Conservation (phyloP, 2,113 vertebrate species). For the Meriones unguiculatus region DNA sequence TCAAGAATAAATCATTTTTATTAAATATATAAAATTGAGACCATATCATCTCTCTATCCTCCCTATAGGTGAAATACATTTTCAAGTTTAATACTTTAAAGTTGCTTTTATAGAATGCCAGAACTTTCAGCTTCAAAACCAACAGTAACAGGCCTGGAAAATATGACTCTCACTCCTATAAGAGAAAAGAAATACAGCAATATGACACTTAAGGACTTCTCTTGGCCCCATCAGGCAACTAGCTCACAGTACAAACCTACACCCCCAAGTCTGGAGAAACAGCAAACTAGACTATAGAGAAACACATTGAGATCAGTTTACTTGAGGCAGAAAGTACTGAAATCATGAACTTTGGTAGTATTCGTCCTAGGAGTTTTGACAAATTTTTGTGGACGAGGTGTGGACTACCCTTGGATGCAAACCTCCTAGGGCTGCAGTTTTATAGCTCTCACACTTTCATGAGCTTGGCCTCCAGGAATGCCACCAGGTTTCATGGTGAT, state of each 20-base stretch:
- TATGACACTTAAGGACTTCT: background rate
- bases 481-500: background rate
- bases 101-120: background rate
- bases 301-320: background rate
- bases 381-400: background rate
- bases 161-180: background rate
- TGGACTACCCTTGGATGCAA: background rate
- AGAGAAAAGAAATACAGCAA: background rate
- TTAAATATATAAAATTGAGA: background rate
- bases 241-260: background rate
- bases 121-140: background rate
- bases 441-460: background rate
- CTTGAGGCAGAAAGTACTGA: background rate
- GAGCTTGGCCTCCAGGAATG: constrained; percentile 4
- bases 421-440: background rate
- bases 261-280: background rate
- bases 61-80: background rate
- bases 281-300: background rate
- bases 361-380: background rate
- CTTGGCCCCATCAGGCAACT: background rate
- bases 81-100: background rate
- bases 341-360: background rate
- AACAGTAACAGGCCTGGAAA: background rate
- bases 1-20: background rate
- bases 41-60: background rate